Base-by-base conservation (phyloP, 2,888 invertebrate genomes). In the Pseudanteris insignis region DNA sequence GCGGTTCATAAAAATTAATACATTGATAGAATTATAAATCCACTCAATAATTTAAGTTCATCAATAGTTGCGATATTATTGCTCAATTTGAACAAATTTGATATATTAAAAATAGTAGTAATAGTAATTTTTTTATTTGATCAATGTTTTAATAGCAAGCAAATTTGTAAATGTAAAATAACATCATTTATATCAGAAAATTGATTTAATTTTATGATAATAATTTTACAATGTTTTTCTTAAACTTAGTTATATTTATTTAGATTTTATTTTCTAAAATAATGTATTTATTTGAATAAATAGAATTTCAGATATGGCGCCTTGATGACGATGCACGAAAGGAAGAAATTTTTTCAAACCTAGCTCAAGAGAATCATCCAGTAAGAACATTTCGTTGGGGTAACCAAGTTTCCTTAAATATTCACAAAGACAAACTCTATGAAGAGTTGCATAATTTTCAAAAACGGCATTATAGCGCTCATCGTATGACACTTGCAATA, bases 311-410 rank as follows among this genome's bases (percentile, higher is more conserved):
- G 70, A 89, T 91, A 82, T 88, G 89, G 1, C 73, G 88, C 1
- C 88, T 89, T 1, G 88, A 88, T 2, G 94, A 94, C 73, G 83
- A 84, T 10, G 86, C 86, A 63, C 86, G 93, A 50, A 87, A 88
- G 41, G 89, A 91, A 75, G 92, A 93, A 81, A 74, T 95, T 36
- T 79, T 94, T 32, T 86, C 87, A 34, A 84, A 84, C 60, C 79
- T 91, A 54, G 89, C 91, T 41, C 85, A 86, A 24, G 76, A 81
- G 2, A 85, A 84, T 1, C 91, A 90, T 74, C 94, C 92, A 0
- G 88, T 84, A n/a, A 78, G 86, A 18, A 89, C 89, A 32, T 96
- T 96, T 78, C 84, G 89, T 8, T 94, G 94, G 92, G 96, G 95
- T 65, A 92, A 92, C 81, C 81, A 89, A 46, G 82, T 84, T 63